Percentiles rank a stretch among this genome's conserved stretches.
These are phyloP conservation scores for Meloidogyne floridensis DNA, from an alignment of 1,140 invertebrate species.

Conservation along the genomic window DNA sequence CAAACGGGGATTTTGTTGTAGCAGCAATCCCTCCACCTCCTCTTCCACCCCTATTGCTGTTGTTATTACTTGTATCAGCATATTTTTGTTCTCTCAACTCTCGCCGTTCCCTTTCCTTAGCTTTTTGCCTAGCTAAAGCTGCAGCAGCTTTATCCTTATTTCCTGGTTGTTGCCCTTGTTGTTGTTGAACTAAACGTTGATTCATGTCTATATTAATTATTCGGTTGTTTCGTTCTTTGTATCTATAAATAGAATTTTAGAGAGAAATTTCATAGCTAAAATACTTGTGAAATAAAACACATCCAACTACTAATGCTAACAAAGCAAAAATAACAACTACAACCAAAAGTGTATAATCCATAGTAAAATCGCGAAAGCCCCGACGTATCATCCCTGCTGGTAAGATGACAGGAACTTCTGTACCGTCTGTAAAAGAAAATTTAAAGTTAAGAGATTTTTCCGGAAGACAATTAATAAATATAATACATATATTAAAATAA, in stretches of 20 bases:
- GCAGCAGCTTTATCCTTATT: constrained; percentile 7
- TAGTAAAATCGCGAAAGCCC: constrained; percentile 29
- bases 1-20: constrained; percentile 15
- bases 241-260: background rate
- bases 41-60: background rate
- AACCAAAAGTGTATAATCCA: constrained; percentile 30
- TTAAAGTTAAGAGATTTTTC: background rate
- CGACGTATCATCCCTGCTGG: constrained; percentile 25
- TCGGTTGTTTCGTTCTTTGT: constrained; percentile 26
- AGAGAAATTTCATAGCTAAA: no score
- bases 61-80: background rate
- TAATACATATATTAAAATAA: no score
- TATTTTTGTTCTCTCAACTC: constrained; percentile 20
- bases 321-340: constrained; percentile 17
- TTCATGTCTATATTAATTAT: constrained; percentile 26
- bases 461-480: background rate
- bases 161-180: background rate
- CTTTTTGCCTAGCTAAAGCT: constrained; percentile 8
- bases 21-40: no score
- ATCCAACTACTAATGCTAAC: constrained; percentile 22
- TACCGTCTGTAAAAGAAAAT: constrained; percentile 3
- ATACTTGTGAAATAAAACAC: constrained; percentile 30
- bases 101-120: background rate
- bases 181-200: constrained; percentile 23
- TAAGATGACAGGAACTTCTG: constrained; percentile 12